Evolutionary conservation across 2,888 invertebrate genomes (phyloP).

Genomic region (Arenicola marina): DNA sequence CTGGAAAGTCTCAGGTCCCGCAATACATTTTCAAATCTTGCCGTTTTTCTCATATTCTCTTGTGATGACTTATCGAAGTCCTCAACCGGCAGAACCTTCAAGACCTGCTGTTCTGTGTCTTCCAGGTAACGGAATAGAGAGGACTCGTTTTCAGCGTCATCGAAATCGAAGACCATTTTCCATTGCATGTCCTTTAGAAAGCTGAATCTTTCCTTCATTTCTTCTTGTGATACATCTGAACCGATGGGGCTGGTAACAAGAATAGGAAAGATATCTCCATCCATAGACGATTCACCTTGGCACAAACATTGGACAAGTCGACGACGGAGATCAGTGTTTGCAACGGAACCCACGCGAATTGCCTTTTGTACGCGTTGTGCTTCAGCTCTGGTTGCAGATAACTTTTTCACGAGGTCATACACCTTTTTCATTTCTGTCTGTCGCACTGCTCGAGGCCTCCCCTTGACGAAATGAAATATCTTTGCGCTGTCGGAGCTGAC

Average conservation of each 20-base stretch:
- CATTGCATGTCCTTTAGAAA: slow-evolving; percentile 16
- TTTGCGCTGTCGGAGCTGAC: no score
- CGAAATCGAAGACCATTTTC: slow-evolving; percentile 26
- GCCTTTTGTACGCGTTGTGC: no score
- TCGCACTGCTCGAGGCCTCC: no score
- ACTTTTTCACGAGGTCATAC: no score
- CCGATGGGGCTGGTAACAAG: slow-evolving; percentile 6
- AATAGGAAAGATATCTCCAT: not conserved
- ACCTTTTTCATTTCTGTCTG: no score
- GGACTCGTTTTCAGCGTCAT: slow-evolving; percentile 9
- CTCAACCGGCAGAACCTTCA: slow-evolving; percentile 9
- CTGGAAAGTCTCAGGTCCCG: slow-evolving; percentile 31
- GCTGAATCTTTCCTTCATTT: slow-evolving; percentile 9
- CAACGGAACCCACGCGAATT: no score
- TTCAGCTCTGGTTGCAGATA: no score
- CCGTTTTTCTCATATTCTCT: slow-evolving; percentile 5
- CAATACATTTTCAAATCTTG: slow-evolving; percentile 23
- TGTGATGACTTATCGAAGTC: slow-evolving; percentile 8
- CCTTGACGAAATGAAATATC: no score
- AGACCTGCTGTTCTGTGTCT: slow-evolving; percentile 4
- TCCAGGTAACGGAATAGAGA: slow-evolving; percentile 9
- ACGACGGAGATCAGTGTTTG: no score
- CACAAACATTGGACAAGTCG: no score
- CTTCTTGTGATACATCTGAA: not conserved
- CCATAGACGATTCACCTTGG: no score